Evolutionary conservation across 2,888 invertebrate species (phyloP), one percentile per base, ranked within the genome.

Genomic region (Mellilla xanthometata): DNA sequence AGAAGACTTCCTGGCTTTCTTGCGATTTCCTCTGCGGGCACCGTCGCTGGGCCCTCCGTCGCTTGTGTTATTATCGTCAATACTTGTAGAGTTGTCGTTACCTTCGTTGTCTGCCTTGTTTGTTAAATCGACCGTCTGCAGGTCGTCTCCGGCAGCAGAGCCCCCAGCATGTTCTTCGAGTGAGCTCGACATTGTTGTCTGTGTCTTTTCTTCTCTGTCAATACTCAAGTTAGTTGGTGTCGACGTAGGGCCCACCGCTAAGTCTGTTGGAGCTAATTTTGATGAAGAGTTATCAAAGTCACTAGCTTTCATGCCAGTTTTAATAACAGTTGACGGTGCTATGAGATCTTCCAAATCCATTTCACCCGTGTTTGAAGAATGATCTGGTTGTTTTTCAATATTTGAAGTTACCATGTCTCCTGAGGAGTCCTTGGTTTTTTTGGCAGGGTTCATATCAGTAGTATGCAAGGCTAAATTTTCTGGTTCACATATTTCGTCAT

Each of bases 341-440:
- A 93, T 90, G 51, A 93, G 79, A 52, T 93, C 91, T 81, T 93
- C 93, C 19, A 92, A 87, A 65, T 93, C 93, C 79, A 93, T 92
- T 73, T 91, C 91, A 44, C 90, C 90, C 13, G 89, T 80, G 49
- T 86, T 73, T 12, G 80, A 57, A 13, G 81, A 65, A 43, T 76
- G 72, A 56, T 82, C 81, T 2, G 72, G 55, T 53, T 72, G 75
- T 55, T 81, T 85, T 31, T 86, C 85, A 32, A 76, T 57, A 39
- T 60, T 66, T 11, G 65, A n/a, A n/a, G n/a, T 35, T 24, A 70
- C 65, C 27, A 61, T 61, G 39, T 87, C 84, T 39, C 62, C 39
- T 52, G 81, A 50, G 39, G 57, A 63, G 9, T 84, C 83, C 55
- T 87, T 89, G 3, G 65, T 24, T 71, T 82, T 86, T 61, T 86